Evolutionary conservation across 2,113 vertebrate genomes (phyloP).

Genomic region (Heterocephalus glaber): DNA sequence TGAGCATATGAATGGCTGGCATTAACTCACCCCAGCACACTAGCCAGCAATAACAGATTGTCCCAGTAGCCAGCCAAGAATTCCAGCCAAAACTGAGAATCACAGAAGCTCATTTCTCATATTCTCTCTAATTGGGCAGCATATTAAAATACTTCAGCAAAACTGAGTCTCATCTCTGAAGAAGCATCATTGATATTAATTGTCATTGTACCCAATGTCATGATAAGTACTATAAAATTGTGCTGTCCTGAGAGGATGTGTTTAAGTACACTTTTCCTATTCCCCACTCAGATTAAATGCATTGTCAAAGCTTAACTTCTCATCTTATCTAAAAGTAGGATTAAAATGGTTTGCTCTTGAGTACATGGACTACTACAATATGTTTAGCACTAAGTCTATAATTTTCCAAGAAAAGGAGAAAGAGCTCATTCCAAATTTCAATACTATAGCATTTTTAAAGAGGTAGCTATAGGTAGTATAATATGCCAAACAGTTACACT

Average conservation of each 20-base stretch:
- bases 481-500: background rate
- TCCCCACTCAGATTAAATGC: background rate
- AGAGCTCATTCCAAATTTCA: constrained; percentile 20
- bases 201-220: background rate
- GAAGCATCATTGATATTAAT: constrained; percentile 34
- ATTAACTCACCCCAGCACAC: constrained; percentile 3
- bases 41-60: constrained; percentile 73
- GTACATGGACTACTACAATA: background rate
- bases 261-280: background rate
- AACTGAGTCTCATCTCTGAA: constrained; percentile 25
- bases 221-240: background rate
- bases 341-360: background rate
- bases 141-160: constrained; percentile 62
- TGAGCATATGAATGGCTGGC: constrained; percentile 41
- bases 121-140: constrained; percentile 48
- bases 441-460: constrained; percentile 27
- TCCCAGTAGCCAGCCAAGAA: constrained; percentile 60
- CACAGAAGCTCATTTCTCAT: constrained; percentile 40
- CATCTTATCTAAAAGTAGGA: background rate
- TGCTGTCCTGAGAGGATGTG: background rate
- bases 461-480: background rate
- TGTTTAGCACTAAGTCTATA: background rate
- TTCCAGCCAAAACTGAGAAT: constrained; percentile 70
- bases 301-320: background rate
- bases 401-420: constrained; percentile 17